phyloP scores from a whole-genome alignment of 2,797 vertebrate species.

The Eleutherodactylus coqui region DNA sequence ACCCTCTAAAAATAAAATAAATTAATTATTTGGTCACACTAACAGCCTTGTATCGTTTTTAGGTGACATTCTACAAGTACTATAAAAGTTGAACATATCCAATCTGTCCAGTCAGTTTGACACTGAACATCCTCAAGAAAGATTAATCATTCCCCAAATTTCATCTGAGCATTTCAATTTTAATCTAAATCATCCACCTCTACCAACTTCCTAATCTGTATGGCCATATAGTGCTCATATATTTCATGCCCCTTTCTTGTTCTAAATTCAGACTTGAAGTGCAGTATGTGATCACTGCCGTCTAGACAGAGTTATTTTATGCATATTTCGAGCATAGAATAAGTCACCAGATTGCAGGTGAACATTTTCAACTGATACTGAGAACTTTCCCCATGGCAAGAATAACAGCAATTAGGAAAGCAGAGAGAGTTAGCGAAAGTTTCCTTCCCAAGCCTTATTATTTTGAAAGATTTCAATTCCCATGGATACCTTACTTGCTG shows the following conservation, averaged over 20 bases:
- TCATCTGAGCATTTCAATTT: background rate
- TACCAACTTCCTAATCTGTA: background rate
- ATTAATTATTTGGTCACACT: background rate
- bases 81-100: background rate
- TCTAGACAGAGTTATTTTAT: conserved; percentile 10
- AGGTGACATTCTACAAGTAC: background rate
- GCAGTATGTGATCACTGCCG: background rate
- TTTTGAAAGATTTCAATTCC: background rate
- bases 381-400: background rate
- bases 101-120: background rate
- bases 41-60: background rate
- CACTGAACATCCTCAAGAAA: background rate
- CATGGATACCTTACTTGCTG: conserved; percentile 1
- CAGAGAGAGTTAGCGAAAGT: background rate
- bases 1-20: background rate
- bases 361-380: conserved; percentile 56
- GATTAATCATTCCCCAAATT: background rate
- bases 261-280: background rate
- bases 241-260: background rate
- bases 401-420: background rate
- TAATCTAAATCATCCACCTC: background rate
- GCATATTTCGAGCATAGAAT: conserved; percentile 16
- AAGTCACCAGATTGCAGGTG: conserved; percentile 15
- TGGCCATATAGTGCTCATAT: background rate
- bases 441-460: background rate